Conservation (phyloP, 2,113 vertebrate species). For the Phyllostomus hastatus region DNA sequence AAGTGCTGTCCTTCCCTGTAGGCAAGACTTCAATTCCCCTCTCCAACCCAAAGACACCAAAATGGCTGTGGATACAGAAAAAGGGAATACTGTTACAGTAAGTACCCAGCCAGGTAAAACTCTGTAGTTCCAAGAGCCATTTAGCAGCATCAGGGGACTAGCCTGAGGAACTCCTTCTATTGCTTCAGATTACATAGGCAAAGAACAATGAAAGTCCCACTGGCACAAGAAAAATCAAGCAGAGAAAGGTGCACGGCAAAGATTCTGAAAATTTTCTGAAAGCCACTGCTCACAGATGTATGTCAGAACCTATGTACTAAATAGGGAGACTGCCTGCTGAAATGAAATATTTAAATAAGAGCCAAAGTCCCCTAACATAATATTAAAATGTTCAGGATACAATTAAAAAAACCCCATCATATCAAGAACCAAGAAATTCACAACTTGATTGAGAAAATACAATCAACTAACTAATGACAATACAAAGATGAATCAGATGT, state of each 20-base stretch:
- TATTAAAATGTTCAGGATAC: not conserved
- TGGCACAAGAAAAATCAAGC: not conserved
- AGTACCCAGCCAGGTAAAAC: not conserved
- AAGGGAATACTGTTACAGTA: not conserved
- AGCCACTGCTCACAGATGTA: not conserved
- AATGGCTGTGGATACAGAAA: not conserved
- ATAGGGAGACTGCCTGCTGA: not conserved
- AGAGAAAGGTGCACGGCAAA: not conserved
- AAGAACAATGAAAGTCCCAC: not conserved
- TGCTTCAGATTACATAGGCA: not conserved
- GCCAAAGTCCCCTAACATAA: not conserved
- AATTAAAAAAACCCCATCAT: not conserved
- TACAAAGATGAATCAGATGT: not conserved
- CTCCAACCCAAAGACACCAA: not conserved
- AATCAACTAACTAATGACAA: not conserved
- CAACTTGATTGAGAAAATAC: not conserved
- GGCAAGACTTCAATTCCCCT: not conserved
- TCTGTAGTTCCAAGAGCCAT: not conserved
- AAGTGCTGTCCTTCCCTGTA: not conserved
- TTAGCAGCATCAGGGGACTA: not conserved
- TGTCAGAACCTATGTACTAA: not conserved
- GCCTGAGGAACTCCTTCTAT: not conserved
- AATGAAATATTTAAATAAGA: not conserved
- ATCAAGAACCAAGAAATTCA: not conserved
- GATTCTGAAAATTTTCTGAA: not conserved